phyloP scores from a whole-genome alignment of 1,140 invertebrate species.

The Zophobas morio region DNA sequence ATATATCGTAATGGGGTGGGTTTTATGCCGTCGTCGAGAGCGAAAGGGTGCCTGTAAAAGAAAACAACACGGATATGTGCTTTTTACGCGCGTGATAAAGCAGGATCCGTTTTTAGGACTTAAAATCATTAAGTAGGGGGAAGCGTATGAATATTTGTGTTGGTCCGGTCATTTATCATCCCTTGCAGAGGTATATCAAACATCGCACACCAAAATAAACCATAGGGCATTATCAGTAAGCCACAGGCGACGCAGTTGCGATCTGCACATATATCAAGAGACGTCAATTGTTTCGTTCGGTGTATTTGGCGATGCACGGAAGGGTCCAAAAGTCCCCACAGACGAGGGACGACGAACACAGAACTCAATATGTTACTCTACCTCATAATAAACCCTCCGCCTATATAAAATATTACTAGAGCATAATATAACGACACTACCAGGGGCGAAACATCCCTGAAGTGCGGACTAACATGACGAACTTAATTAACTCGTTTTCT shows the following conservation, averaged over 20 bases:
- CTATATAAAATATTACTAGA: constrained; percentile 57
- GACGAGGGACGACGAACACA: constrained; percentile 35
- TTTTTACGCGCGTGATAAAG: constrained; percentile 6
- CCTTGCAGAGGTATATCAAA: constrained; percentile 31
- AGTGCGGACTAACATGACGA: constrained; percentile 55
- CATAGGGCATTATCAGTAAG: constrained; percentile 40
- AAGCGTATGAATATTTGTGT: constrained; percentile 38
- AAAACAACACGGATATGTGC: not conserved
- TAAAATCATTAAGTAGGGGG: constrained; percentile 23
- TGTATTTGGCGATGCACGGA: constrained; percentile 11
- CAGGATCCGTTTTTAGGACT: constrained; percentile 28
- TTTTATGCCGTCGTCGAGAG: constrained; percentile 2
- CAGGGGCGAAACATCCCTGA: constrained; percentile 52
- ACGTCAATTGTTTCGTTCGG: constrained; percentile 39
- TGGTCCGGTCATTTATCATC: constrained; percentile 36
- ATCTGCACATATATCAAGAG: constrained; percentile 40
- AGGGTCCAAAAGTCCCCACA: constrained; percentile 33
- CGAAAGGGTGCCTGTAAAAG: constrained; percentile 10
- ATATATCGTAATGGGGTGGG: constrained; percentile 6
- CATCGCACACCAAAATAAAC: constrained; percentile 35
- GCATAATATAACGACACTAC: constrained; percentile 56
- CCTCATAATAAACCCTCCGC: constrained; percentile 50
- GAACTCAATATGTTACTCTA: constrained; percentile 53
- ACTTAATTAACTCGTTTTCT: constrained; percentile 58
- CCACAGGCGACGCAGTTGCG: constrained; percentile 38